Percentiles rank a stretch among this genome's conserved stretches.
Conservation (phyloP, 2,113 vertebrate genomes). For the Tylochromis polylepis region DNA sequence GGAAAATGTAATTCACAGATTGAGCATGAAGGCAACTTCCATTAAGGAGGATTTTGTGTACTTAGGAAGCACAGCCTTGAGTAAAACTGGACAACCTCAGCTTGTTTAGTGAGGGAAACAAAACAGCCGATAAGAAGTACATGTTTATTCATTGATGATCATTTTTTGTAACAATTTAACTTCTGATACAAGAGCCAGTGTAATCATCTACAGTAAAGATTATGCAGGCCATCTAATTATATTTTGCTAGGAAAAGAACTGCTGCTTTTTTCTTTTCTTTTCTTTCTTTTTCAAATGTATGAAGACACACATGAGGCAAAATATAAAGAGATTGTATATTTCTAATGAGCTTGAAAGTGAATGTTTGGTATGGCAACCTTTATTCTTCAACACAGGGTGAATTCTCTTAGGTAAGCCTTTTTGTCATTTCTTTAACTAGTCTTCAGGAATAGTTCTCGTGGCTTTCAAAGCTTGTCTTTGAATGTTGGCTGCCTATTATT, state of each 20-base stretch:
- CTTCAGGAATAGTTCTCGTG: neutral
- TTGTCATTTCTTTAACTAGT: neutral
- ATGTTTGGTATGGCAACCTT: neutral
- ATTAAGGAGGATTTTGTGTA: conserved; percentile 5
- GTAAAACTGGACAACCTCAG: neutral
- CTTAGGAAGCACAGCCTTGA: neutral
- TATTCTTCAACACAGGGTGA: neutral
- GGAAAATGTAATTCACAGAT: conserved; percentile 15
- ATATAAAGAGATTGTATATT: neutral
- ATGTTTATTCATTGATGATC: neutral
- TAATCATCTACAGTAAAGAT: neutral
- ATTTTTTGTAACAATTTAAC: neutral
- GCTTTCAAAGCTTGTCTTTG: neutral
- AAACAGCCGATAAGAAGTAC: neutral
- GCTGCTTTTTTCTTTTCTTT: neutral
- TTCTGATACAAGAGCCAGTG: neutral
- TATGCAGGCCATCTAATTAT: neutral
- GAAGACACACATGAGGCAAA: neutral
- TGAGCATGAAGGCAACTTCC: neutral
- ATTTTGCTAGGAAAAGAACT: neutral
- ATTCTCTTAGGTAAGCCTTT: neutral
- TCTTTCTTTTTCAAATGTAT: neutral
- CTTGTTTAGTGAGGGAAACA: neutral
- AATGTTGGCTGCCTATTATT: neutral
- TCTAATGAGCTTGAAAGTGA: neutral